Evolutionary conservation across 1,140 invertebrate species (phyloP).

Genomic region (Drosophila sproati): DNA sequence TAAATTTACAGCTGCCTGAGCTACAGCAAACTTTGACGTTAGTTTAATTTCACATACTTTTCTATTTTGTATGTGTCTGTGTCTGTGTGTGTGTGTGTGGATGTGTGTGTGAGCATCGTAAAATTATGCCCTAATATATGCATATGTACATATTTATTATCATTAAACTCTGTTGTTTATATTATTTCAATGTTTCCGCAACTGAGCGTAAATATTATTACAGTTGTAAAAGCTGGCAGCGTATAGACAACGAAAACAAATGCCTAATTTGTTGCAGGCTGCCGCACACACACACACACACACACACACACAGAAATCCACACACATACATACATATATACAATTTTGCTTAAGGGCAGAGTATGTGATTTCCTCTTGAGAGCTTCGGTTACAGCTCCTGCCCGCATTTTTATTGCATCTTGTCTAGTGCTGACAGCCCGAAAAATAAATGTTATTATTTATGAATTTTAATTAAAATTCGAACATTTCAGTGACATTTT

Average conservation of each 20-base stretch:
- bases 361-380: conserved; percentile 6
- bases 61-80: neutral
- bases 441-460: conserved; percentile 68
- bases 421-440: conserved; percentile 48
- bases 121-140: conserved; percentile 55
- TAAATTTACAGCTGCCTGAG: conserved; percentile 43
- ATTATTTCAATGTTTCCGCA: conserved; percentile 73
- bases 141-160: conserved; percentile 61
- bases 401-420: conserved; percentile 52
- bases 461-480: conserved; percentile 81
- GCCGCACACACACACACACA: conserved; percentile 19
- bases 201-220: conserved; percentile 69
- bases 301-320: neutral
- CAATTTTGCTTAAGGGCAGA: conserved; percentile 8
- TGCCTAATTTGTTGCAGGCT: conserved; percentile 29
- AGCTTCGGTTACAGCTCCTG: conserved; percentile 10
- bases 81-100: neutral
- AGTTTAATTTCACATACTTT: neutral
- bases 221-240: conserved; percentile 39
- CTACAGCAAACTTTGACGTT: neutral
- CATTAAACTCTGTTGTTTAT: conserved; percentile 74
- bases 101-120: conserved; percentile 2
- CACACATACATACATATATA: conserved; percentile 1
- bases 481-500: conserved; percentile 77
- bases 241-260: conserved; percentile 52